Percentiles rank a stretch among this genome's conserved stretches.
phyloP scores from a whole-genome alignment of 2,888 invertebrate species.

The Lottia gigantea region DNA sequence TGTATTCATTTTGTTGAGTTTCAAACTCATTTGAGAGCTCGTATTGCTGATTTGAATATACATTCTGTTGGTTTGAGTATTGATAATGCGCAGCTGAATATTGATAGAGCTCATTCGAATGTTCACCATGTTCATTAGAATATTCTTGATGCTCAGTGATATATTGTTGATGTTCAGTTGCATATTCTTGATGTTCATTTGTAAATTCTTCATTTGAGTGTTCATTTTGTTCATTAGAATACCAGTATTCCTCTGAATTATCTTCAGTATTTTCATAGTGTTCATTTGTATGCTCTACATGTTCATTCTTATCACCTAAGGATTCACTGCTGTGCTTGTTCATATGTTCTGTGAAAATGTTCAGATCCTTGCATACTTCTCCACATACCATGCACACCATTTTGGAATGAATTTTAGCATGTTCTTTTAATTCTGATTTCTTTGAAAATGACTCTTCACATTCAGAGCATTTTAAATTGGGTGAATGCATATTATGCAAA shows the following conservation, averaged over 20 bases:
- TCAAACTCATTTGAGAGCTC: too few species aligned
- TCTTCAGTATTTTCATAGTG: conserved; percentile 16
- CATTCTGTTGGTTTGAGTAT: conserved; percentile 43
- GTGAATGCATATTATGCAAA: not conserved
- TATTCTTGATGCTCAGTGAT: conserved; percentile 50
- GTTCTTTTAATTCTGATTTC: conserved; percentile 46
- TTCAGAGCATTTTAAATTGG: conserved; percentile 41
- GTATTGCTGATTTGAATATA: conserved; percentile 35
- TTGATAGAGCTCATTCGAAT: conserved; percentile 20
- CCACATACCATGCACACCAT: conserved; percentile 56
- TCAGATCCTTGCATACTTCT: conserved; percentile 43
- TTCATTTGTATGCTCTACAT: not conserved
- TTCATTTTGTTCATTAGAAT: conserved; percentile 24
- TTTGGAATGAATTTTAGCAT: conserved; percentile 53
- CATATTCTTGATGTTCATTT: not conserved
- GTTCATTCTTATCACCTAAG: not conserved
- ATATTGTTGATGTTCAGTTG: not conserved
- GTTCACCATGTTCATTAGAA: conserved; percentile 19
- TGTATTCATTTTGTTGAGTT: conserved; percentile 48
- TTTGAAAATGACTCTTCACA: conserved; percentile 54
- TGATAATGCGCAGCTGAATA: conserved; percentile 46
- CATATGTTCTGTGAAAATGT: conserved; percentile 43
- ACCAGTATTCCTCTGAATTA: conserved; percentile 45
- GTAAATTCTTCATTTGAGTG: too few species aligned
- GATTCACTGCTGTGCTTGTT: conserved; percentile 40